These are phyloP conservation scores for Otolemur garnettii DNA, from an alignment of 2,113 vertebrate genomes.

Conservation along the genomic window DNA sequence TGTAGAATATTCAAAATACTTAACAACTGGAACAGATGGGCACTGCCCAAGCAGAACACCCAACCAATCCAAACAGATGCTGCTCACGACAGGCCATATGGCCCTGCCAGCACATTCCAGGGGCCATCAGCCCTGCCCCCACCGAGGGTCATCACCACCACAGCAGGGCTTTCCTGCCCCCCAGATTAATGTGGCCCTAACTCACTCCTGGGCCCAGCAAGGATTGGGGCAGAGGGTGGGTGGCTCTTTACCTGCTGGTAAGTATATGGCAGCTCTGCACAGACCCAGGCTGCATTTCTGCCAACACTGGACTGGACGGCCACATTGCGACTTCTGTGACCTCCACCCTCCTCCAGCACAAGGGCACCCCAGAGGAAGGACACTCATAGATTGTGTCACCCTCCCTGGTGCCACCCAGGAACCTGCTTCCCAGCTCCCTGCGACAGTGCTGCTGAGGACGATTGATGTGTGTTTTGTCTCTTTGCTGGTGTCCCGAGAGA, in stretches of 20 bases:
- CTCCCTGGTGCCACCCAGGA: not conserved
- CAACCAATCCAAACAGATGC: not conserved
- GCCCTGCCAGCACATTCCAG: not conserved
- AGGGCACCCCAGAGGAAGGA: not conserved
- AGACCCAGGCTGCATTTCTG: not conserved
- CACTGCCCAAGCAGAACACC: not conserved
- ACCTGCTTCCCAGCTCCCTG: not conserved
- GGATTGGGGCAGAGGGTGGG: not conserved
- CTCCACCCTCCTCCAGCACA: not conserved
- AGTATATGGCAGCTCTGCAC: not conserved
- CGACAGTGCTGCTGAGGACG: not conserved
- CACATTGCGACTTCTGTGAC: not conserved
- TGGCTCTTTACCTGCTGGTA: not conserved
- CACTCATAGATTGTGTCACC: not conserved
- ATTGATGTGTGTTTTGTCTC: conserved; percentile 7
- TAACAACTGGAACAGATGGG: not conserved
- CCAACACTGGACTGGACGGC: not conserved
- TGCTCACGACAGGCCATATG: not conserved
- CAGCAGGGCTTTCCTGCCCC: not conserved
- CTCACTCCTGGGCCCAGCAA: not conserved
- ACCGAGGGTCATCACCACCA: too few relatives aligned
- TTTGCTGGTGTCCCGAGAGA: conserved; percentile 4
- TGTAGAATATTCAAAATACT: not conserved
- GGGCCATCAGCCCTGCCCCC: not conserved
- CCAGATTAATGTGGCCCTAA: not conserved